A percentile compares a stretch with the other conserved stretches of the same genome.
Evolutionary conservation across 2,113 vertebrate genomes (phyloP).

Genomic region (Nyctibius bracteatus): DNA sequence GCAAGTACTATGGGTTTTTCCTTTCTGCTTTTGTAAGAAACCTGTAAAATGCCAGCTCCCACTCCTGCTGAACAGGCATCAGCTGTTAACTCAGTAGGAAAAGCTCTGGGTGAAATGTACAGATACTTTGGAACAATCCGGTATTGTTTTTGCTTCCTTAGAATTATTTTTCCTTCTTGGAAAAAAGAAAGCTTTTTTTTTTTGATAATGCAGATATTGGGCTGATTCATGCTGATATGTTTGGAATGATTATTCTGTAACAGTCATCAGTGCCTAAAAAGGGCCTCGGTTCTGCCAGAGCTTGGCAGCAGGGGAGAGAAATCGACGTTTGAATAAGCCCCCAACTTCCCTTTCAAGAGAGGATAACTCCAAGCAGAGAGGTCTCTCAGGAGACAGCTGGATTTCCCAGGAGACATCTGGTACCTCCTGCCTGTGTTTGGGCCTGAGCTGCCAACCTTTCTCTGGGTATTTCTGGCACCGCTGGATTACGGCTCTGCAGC

Average conservation of each 20-base stretch:
- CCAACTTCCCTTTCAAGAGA: not conserved
- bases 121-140: not conserved
- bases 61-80: constrained; percentile 17
- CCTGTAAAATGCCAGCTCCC: constrained; percentile 23
- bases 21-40: constrained; percentile 37
- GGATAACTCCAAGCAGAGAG: not conserved
- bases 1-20: constrained; percentile 17
- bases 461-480: not conserved
- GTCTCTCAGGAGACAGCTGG: not conserved
- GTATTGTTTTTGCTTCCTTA: constrained; percentile 22
- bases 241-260: constrained; percentile 22
- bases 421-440: not conserved
- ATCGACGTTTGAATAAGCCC: not conserved
- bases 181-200: not conserved
- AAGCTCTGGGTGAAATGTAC: constrained; percentile 31
- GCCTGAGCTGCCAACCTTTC: not conserved
- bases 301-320: constrained; percentile 4
- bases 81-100: constrained; percentile 9
- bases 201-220: constrained; percentile 6
- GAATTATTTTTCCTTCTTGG: not conserved
- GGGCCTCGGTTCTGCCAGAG: not conserved
- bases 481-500: not conserved
- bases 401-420: constrained; percentile 37
- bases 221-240: not conserved
- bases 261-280: constrained; percentile 30